Evolutionary conservation across 1,140 invertebrate species (phyloP).

Genomic region (Mya arenaria): DNA sequence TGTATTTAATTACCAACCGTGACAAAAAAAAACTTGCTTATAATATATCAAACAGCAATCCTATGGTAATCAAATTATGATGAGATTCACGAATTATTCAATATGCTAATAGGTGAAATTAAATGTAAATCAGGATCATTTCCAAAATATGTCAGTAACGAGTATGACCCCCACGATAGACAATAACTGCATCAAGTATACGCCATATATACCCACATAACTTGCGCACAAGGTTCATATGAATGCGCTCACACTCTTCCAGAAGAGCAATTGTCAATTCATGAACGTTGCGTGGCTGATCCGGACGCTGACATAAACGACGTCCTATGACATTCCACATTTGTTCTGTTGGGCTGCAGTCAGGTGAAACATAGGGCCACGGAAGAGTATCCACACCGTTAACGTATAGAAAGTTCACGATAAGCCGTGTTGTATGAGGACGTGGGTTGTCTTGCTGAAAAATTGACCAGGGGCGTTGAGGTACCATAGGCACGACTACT

Average conservation of each 20-base stretch:
- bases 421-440: neutral
- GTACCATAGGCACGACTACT: neutral
- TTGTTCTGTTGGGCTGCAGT: slow-evolving; percentile 1
- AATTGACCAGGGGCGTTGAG: neutral
- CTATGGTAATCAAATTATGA: too few species aligned
- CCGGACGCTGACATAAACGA: neutral
- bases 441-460: slow-evolving; percentile 9
- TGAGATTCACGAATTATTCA: too few species aligned
- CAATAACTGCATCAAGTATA: too few species aligned
- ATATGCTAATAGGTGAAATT: too few species aligned
- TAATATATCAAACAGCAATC: too few species aligned
- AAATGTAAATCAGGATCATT: too few species aligned
- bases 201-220: neutral
- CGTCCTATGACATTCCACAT: neutral
- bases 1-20: too few species aligned
- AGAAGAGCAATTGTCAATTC: neutral
- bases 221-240: neutral
- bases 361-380: neutral
- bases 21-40: too few species aligned
- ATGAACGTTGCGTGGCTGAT: neutral
- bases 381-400: neutral
- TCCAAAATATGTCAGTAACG: too few species aligned
- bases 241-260: neutral
- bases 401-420: neutral
- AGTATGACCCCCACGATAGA: too few species aligned